These are phyloP conservation scores for Caradrina kadenii DNA, from an alignment of 2,888 invertebrate genomes.

Conservation along the genomic window DNA sequence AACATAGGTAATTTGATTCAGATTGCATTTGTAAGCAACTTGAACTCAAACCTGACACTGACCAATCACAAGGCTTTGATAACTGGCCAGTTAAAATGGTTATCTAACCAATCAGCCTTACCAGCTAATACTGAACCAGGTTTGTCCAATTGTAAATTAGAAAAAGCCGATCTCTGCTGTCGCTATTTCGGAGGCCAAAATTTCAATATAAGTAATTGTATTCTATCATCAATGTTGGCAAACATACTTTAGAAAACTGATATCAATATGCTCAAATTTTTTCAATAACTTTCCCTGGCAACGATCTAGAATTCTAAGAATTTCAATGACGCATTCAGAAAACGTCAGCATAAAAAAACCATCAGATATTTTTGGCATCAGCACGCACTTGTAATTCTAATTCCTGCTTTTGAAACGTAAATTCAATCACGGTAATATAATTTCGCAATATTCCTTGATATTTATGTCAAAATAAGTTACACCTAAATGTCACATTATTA, in stretches of 20 bases:
- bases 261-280: constrained; percentile 2
- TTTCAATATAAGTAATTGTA: background rate
- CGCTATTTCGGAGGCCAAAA: background rate
- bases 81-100: background rate
- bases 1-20: too few relatives aligned
- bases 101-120: background rate
- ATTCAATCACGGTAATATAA: constrained; percentile 4
- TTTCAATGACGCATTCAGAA: constrained; percentile 33
- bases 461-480: too few relatives aligned
- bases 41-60: background rate
- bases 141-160: background rate
- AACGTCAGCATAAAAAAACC: constrained; percentile 12
- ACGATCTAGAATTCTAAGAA: constrained; percentile 6
- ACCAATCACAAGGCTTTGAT: background rate
- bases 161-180: too few relatives aligned
- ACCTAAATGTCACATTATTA: too few relatives aligned
- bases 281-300: background rate
- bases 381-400: constrained; percentile 4
- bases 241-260: background rate
- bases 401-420: constrained; percentile 7
- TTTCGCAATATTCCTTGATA: background rate
- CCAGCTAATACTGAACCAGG: background rate
- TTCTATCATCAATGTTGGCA: background rate
- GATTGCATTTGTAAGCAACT: too few relatives aligned
- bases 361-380: constrained; percentile 41